These are phyloP conservation scores for Thyatira batis DNA, from an alignment of 2,888 invertebrate species.

Conservation along the genomic window DNA sequence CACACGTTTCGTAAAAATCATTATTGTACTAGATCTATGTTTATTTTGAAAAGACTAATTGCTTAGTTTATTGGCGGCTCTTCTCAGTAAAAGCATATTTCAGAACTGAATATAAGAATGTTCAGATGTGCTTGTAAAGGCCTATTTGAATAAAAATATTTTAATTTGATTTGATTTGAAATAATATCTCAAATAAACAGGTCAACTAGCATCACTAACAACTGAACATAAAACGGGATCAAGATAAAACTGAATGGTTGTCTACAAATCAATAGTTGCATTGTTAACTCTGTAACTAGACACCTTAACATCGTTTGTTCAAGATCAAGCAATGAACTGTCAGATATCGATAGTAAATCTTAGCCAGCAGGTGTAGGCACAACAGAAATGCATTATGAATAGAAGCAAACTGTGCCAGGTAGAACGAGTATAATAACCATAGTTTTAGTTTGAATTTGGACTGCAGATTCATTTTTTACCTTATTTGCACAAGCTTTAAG, in stretches of 20 bases:
- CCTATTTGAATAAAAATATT: too few species aligned
- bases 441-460: not conserved
- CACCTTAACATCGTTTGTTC: slow-evolving; percentile 2
- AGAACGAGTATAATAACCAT: not conserved
- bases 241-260: not conserved
- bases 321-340: slow-evolving; percentile 1
- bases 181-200: too few species aligned
- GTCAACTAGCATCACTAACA: not conserved
- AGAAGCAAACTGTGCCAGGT: slow-evolving; percentile 1
- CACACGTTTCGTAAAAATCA: too few species aligned
- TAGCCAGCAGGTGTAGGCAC: slow-evolving; percentile 7
- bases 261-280: not conserved
- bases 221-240: not conserved
- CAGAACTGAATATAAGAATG: too few species aligned
- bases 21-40: too few species aligned
- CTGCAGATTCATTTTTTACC: too few species aligned
- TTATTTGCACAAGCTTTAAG: too few species aligned
- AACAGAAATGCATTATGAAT: slow-evolving; percentile 10
- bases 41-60: too few species aligned
- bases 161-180: too few species aligned
- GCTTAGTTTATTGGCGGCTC: too few species aligned
- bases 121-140: too few species aligned
- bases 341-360: slow-evolving; percentile 2
- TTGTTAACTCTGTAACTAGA: not conserved
- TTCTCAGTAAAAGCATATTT: too few species aligned